Conservation (phyloP, 2,797 vertebrate genomes). For the Thamnophis elegans region DNA sequence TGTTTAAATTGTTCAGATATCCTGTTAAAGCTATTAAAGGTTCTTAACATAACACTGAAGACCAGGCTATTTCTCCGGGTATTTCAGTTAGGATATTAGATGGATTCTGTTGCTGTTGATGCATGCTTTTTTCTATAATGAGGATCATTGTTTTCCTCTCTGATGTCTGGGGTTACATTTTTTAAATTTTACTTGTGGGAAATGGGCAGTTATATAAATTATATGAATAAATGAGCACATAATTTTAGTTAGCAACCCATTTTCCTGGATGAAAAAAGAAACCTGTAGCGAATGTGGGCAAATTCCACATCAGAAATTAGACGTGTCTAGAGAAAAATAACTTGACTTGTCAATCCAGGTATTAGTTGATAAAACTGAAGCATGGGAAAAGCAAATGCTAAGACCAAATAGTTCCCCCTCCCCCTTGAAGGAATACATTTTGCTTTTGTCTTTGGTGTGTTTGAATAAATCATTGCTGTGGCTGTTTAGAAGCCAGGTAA, state of each 20-base stretch:
- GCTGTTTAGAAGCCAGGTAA: not conserved
- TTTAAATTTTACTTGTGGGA: not conserved
- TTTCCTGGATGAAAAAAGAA: not conserved
- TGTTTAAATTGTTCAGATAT: not conserved
- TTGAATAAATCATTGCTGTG: not conserved
- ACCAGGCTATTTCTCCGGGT: not conserved
- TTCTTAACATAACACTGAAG: slow-evolving; percentile 31
- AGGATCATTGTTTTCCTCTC: not conserved
- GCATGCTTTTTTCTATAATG: not conserved
- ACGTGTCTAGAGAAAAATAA: not conserved
- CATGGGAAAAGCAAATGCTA: not conserved
- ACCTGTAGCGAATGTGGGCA: not conserved
- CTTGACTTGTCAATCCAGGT: not conserved
- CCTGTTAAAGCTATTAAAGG: not conserved
- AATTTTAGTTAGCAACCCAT: not conserved
- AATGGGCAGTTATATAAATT: not conserved
- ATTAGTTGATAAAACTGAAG: not conserved
- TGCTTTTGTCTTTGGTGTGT: not conserved
- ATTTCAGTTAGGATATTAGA: not conserved
- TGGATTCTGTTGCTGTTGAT: not conserved
- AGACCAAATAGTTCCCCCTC: not conserved
- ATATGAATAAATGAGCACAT: not conserved
- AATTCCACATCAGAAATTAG: not conserved
- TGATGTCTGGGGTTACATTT: not conserved
- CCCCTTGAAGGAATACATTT: not conserved